phyloP scores from a whole-genome alignment of 2,113 vertebrate species.

The Platycercus adscitus region DNA sequence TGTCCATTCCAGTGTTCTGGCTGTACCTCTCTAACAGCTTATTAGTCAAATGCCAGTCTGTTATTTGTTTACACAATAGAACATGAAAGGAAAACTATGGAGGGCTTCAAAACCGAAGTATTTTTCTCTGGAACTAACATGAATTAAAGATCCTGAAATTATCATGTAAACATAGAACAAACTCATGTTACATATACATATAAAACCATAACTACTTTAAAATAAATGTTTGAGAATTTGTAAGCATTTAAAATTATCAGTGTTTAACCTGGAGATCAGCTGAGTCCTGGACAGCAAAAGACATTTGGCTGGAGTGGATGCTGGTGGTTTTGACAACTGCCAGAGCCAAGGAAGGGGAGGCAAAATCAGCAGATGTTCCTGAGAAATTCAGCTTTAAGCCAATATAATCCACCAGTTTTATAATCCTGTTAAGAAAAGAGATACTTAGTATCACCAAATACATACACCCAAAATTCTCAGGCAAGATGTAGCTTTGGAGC shows the following conservation, averaged over 20 bases:
- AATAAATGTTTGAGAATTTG: background rate
- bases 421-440: constrained; percentile 79
- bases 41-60: background rate
- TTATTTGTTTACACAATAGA: background rate
- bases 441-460: background rate
- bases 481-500: background rate
- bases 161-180: background rate
- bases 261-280: constrained; percentile 81
- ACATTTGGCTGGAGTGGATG: constrained; percentile 76
- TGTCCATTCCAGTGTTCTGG: background rate
- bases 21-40: background rate
- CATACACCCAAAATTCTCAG: background rate
- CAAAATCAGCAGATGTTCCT: constrained; percentile 65
- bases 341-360: constrained; percentile 82
- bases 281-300: constrained; percentile 80
- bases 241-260: background rate
- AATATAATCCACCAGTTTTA: constrained; percentile 84
- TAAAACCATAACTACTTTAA: background rate
- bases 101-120: background rate
- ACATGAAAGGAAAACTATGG: background rate
- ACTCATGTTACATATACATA: background rate
- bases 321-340: constrained; percentile 80
- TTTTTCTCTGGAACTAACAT: background rate
- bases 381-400: constrained; percentile 83
- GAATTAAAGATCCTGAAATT: background rate